Percentiles rank a stretch among this genome's conserved stretches.
Evolutionary conservation across 2,797 vertebrate species (phyloP).

Genomic region (Gallinago solitaria): DNA sequence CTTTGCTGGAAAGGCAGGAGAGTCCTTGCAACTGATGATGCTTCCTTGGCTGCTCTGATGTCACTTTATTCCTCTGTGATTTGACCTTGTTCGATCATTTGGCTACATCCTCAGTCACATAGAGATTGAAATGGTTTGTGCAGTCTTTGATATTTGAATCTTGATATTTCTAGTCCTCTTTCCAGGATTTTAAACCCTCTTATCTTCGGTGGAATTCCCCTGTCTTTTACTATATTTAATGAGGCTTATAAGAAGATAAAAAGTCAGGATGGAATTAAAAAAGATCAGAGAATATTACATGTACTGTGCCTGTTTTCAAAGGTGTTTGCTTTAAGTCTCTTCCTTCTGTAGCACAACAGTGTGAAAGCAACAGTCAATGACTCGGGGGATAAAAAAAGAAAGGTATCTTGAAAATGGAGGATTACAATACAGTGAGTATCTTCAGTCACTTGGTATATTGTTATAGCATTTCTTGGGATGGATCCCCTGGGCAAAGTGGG

Average conservation of each 20-base stretch:
- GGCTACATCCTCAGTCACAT: accelerated
- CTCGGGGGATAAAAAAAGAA: neutral
- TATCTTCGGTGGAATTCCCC: neutral
- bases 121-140: neutral
- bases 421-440: neutral
- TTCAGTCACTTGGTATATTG: neutral
- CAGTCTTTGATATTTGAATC: neutral
- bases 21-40: neutral
- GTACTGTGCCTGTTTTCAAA: neutral
- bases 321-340: neutral
- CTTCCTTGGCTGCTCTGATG: neutral
- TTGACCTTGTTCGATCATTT: neutral
- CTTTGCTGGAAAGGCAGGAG: neutral
- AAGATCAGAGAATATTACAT: neutral
- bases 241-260: neutral
- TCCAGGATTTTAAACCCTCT: neutral
- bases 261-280: neutral
- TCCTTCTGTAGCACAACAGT: neutral
- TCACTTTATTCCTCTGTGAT: neutral
- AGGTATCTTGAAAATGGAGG: neutral
- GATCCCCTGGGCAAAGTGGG: neutral
- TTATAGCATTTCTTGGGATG: neutral
- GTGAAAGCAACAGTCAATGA: neutral
- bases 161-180: neutral
- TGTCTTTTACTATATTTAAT: neutral